phyloP scores from a whole-genome alignment of 2,797 vertebrate species.

The Phrynocephalus vlangalii region DNA sequence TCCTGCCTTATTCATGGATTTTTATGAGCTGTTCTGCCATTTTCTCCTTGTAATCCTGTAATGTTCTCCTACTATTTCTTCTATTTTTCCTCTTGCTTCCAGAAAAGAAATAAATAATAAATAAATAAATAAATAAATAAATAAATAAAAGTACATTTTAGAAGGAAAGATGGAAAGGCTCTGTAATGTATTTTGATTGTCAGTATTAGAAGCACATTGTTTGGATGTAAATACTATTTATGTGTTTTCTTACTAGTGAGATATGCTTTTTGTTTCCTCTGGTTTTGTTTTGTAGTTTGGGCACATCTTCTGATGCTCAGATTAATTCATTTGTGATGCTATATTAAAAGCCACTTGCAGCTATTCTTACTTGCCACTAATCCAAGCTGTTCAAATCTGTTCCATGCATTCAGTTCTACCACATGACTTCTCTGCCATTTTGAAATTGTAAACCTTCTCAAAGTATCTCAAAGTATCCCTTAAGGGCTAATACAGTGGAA shows the following conservation, averaged over 20 bases:
- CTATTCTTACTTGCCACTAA: neutral
- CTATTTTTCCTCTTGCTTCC: neutral
- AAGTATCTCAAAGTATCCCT: neutral
- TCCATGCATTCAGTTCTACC: neutral
- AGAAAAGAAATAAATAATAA: neutral
- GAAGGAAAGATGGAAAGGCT: neutral
- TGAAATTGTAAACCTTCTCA: neutral
- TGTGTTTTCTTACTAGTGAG: constrained; percentile 44
- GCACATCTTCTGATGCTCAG: neutral
- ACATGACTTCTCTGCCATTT: neutral
- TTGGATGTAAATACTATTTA: constrained; percentile 39
- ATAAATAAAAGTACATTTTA: neutral
- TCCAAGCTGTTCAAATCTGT: neutral
- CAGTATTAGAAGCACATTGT: neutral
- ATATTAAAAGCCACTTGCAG: neutral
- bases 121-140: no score
- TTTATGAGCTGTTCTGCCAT: neutral
- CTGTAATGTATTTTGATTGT: neutral
- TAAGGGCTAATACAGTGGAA: neutral
- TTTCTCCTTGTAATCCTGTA: neutral
- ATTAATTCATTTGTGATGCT: neutral
- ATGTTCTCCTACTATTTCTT: neutral
- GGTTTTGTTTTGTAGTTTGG: constrained; percentile 29
- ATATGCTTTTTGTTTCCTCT: constrained; percentile 1
- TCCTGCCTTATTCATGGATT: neutral